Evolutionary conservation across 1,140 invertebrate species (phyloP), one percentile per base, ranked within the genome.

Genomic region (Antheraea mylitta): DNA sequence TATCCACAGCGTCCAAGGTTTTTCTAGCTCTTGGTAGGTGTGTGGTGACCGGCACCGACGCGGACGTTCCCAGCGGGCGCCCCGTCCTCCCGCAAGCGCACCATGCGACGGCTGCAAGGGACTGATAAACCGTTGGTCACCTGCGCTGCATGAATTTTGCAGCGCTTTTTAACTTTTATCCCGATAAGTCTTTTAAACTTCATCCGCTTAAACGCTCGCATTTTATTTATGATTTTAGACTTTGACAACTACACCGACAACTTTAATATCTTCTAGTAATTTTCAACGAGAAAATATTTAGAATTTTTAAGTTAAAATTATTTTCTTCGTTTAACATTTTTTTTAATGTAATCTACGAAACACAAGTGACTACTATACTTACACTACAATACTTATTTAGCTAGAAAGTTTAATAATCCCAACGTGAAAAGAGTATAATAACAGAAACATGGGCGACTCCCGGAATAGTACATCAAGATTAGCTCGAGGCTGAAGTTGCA

Each of bases 151-250:
- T 89, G 86, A 87, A 89, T 85, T 30, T 30, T 85, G 87, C 85
- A 86, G 74, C 83, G 88, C 87, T 90, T 91, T 91, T 90, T 90
- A 91, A 90, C 86, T 88, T 84, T 86, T 81, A 86, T 82, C 83
- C 83, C 81, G 75, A 81, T 84, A 84, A 82, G 79, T 83, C 80
- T 75, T 79, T 80, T 85, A 87, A 85, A 89, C 80, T 89, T 86
- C 78, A 85, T 85, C 86, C 86, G 81, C 79, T 82, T 82, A 81
- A 83, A 70, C 83, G 76, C 78, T 80, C 79, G 75, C 80, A 78
- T 80, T 86, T 86, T 87, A 87, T 87, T 87, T 87, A 87, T 82
- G 83, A 85, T 84, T 85, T 42, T 82, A 82, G 76, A 78, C 77
- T 74, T 75, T 78, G 80, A 82, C 83, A 79, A 76, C 74, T 76